A percentile compares a stretch with the other conserved stretches of the same genome.
Evolutionary conservation across 2,888 invertebrate species (phyloP).

Genomic region (Emmelina monodactyla): DNA sequence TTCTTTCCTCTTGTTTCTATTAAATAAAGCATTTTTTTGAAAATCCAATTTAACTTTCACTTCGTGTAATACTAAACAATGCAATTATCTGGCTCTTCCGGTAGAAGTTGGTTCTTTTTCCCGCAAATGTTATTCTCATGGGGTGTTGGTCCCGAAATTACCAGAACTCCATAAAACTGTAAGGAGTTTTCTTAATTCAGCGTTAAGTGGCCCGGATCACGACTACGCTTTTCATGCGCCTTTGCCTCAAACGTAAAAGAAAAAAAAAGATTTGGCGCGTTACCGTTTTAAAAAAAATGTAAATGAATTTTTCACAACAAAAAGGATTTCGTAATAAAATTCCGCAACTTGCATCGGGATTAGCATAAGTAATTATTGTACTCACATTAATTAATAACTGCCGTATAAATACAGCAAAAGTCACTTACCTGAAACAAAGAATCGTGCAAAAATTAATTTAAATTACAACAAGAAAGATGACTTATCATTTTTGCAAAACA

Average conservation of each 20-base stretch:
- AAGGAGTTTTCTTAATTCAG: slow-evolving; percentile 35
- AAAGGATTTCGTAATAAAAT: too few species aligned
- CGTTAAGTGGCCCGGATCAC: slow-evolving; percentile 32
- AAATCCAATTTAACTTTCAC: too few species aligned
- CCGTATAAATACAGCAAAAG: slow-evolving; percentile 36
- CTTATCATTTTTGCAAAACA: slow-evolving; percentile 42
- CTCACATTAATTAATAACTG: neutral
- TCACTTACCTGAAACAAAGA: slow-evolving; percentile 56
- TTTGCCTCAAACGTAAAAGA: neutral
- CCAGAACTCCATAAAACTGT: slow-evolving; percentile 33
- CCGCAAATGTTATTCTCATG: slow-evolving; percentile 18
- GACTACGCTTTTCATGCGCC: slow-evolving; percentile 8
- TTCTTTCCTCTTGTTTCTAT: too few species aligned
- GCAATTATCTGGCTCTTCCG: too few species aligned
- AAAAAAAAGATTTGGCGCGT: neutral
- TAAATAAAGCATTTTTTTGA: too few species aligned
- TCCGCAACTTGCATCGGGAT: too few species aligned
- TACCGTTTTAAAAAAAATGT: neutral
- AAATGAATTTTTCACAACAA: too few species aligned
- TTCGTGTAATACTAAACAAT: too few species aligned
- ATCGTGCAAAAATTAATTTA: slow-evolving; percentile 51
- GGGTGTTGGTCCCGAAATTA: slow-evolving; percentile 28
- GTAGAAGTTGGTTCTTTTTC: too few species aligned
- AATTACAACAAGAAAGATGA: slow-evolving; percentile 47
- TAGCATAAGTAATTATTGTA: neutral